Percentiles rank a stretch among this genome's conserved stretches.
phyloP scores from a whole-genome alignment of 2,797 vertebrate genomes.

The Propithecus perrieri region DNA sequence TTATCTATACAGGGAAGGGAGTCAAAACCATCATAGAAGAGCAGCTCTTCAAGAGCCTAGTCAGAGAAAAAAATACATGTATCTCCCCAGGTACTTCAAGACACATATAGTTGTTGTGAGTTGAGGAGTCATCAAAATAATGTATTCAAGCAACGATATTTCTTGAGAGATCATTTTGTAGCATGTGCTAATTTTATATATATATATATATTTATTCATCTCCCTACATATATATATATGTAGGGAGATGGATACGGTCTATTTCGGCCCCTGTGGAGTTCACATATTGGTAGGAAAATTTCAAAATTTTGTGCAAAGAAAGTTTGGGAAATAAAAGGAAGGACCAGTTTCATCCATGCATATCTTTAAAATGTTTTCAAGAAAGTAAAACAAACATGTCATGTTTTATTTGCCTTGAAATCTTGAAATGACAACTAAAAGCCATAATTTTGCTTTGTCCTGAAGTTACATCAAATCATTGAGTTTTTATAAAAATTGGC shows the following conservation, averaged over 20 bases:
- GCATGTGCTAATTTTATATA: no score
- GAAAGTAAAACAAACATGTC: constrained; percentile 51
- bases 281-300: neutral
- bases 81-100: neutral
- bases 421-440: constrained; percentile 49
- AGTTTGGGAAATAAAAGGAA: constrained; percentile 31
- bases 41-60: neutral
- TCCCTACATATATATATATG: no score
- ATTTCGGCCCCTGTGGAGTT: neutral
- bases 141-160: neutral
- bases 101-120: neutral
- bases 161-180: no score
- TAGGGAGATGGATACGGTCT: neutral
- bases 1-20: neutral
- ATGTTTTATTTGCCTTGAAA: constrained; percentile 63
- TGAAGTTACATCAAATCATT: constrained; percentile 49
- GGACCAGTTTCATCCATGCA: neutral
- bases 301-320: neutral
- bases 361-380: constrained; percentile 39
- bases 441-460: constrained; percentile 47
- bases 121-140: neutral
- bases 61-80: neutral
- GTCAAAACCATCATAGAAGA: neutral
- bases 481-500: constrained; percentile 53
- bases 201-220: no score